Evolutionary conservation across 2,888 invertebrate genomes (phyloP).

Genomic region (Lasioglossum zephyrum): DNA sequence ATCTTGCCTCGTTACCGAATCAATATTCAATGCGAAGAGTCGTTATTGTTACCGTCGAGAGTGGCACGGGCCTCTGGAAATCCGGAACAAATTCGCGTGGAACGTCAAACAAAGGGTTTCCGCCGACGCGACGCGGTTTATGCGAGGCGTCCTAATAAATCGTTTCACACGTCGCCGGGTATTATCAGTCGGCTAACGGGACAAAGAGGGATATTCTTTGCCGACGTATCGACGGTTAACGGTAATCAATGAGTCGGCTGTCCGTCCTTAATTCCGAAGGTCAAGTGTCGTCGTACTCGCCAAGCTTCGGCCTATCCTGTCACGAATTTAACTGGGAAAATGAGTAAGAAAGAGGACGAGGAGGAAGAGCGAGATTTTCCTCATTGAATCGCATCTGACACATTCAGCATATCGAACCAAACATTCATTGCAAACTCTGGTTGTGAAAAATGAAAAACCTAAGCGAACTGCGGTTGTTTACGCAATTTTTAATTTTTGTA

Average conservation of each 20-base stretch:
- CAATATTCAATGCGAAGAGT: constrained; percentile 1
- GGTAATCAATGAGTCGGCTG: constrained; percentile 63
- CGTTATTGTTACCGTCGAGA: background rate
- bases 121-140: constrained; percentile 8
- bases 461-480: no score
- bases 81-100: constrained; percentile 4
- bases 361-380: background rate
- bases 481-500: no score
- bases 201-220: constrained; percentile 34
- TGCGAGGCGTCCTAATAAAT: constrained; percentile 56
- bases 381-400: background rate
- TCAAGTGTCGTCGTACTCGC: constrained; percentile 51
- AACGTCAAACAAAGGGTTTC: constrained; percentile 10
- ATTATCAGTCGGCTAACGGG: constrained; percentile 68
- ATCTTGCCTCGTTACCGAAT: background rate
- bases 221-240: constrained; percentile 59
- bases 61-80: background rate
- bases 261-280: constrained; percentile 60
- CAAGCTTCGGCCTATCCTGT: background rate
- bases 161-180: constrained; percentile 51
- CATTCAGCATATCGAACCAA: background rate
- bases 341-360: background rate
- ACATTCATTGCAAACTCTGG: background rate
- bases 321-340: background rate
- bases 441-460: no score